Base-by-base conservation (phyloP, 2,797 vertebrate genomes). In the Coilia nasus region DNA sequence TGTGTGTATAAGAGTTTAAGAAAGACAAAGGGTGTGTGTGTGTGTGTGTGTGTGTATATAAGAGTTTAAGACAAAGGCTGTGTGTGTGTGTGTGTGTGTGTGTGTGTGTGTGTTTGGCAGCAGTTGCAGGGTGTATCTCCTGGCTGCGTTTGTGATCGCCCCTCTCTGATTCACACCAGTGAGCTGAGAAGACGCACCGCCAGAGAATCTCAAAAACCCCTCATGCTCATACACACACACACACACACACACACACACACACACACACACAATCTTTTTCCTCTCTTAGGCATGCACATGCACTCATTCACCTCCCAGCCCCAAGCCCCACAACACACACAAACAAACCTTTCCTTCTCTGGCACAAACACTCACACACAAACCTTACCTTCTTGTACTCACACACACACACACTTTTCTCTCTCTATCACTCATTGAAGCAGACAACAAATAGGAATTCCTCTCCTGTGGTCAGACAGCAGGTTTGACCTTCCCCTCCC, bases 111-210 rank as follows among this genome's bases (percentile, higher is more conserved):
- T 35, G 31, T 75, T 28, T 71, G 28, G 67, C 67, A 75, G 28
- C 31, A 1, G 14, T 31, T 4, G 28, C 28, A 6, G 28, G 28
- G 28, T 75, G 67, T 41, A 75, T 75, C 67, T 75, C 64, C 15
- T 75, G 67, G 15, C 28, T 75, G 67, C 3, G 28, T 71, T 71
- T 71, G 67, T 35, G 28, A 75, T 75, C 28, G 14, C 67, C 67
- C 67, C 67, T 75, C 67, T 75, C 67, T 75, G 67, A 75, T 75
- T 75, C 67, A 75, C 67, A 75, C 67, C 67, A 75, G 28, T 41
- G 67, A 75, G 28, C 67, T 19, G 67, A 75, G 28, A 75, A 71
- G 67, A 71, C 11, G 35, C 28, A 41, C 28, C 17, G 31, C 28
- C 28, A 75, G 28, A 75, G 67, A 75, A 75, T 31, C 67, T 75